Conservation (phyloP, 2,888 invertebrate species). For the Sepiola atlantica region DNA sequence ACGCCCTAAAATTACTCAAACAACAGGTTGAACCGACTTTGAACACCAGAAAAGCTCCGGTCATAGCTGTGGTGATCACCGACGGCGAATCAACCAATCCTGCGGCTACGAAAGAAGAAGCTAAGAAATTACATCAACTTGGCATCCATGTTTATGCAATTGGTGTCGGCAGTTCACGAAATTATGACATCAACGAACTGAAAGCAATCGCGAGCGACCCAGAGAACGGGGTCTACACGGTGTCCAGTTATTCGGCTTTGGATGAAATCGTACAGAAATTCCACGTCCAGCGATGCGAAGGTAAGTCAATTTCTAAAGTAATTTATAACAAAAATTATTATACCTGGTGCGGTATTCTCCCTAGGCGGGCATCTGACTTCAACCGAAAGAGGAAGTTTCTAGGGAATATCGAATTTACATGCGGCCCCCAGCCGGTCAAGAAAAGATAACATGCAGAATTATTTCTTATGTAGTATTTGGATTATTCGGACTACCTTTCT, state of each 20-base stretch:
- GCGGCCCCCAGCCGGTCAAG: no score
- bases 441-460: no score
- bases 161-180: background rate
- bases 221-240: background rate
- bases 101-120: background rate
- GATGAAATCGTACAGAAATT: background rate
- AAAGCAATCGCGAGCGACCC: slow-evolving; percentile 37
- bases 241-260: slow-evolving; percentile 34
- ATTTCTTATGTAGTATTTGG: no score
- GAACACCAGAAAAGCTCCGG: background rate
- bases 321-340: no score
- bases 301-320: background rate
- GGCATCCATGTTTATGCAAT: background rate
- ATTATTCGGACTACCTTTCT: no score
- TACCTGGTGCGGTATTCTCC: no score
- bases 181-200: background rate
- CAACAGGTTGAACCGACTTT: background rate
- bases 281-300: background rate
- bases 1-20: background rate
- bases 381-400: no score
- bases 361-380: no score
- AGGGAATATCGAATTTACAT: no score
- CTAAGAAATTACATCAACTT: background rate
- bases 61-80: background rate
- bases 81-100: background rate